A percentile compares a stretch with the other conserved stretches of the same genome.
Evolutionary conservation across 2,888 invertebrate genomes (phyloP).

Genomic region (Thymelicus acteon): DNA sequence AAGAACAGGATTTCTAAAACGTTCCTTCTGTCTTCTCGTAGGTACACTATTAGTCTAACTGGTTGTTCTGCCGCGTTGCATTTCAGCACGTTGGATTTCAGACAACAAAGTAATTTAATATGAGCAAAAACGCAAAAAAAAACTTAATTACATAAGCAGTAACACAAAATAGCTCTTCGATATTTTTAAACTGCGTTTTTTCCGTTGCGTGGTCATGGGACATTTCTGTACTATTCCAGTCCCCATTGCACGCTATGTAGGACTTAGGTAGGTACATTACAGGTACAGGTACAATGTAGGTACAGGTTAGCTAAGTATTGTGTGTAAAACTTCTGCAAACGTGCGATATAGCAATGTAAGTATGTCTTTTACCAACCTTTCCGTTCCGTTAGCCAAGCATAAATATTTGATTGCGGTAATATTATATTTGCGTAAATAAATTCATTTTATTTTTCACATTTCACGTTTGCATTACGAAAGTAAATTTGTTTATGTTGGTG

Average conservation of each 20-base stretch:
- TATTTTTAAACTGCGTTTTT: not conserved
- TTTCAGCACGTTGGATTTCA: no score
- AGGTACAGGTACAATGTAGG: not conserved
- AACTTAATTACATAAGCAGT: not conserved
- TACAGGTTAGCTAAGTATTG: not conserved
- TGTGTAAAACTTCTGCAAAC: conserved; percentile 15
- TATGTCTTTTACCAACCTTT: conserved; percentile 18
- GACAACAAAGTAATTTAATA: no score
- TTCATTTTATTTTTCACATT: conserved; percentile 21
- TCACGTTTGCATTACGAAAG: conserved; percentile 20
- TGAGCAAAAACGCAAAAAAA: no score
- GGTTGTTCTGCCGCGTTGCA: no score
- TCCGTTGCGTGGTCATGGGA: no score
- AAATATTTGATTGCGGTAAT: conserved; percentile 23
- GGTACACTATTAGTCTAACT: no score
- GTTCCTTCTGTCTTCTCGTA: no score
- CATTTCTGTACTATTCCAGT: no score
- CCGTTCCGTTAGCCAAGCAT: conserved; percentile 20
- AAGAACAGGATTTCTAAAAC: no score
- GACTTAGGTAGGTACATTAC: no score
- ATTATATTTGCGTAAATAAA: conserved; percentile 25
- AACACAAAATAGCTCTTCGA: not conserved
- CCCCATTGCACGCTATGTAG: conserved; percentile 1
- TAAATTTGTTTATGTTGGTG: conserved; percentile 1
- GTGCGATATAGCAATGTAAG: conserved; percentile 15